A percentile compares a stretch with the other conserved stretches of the same genome.
Evolutionary conservation across 2,888 invertebrate genomes (phyloP).

Genomic region (Agapostemon virescens): DNA sequence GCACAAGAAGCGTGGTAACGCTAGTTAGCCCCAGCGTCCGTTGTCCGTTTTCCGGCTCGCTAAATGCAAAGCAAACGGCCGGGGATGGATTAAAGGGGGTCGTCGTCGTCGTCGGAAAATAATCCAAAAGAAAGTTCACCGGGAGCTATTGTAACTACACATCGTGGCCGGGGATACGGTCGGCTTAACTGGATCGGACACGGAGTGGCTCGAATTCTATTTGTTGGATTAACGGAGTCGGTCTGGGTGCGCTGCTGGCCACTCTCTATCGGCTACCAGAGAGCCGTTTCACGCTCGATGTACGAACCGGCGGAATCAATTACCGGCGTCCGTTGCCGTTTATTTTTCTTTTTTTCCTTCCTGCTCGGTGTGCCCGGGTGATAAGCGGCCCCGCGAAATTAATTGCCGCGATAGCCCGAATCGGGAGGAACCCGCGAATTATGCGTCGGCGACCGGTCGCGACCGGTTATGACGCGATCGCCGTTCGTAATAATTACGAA

Average conservation of each 20-base stretch:
- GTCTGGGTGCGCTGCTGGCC: neutral
- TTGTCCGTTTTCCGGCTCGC: slow-evolving; percentile 17
- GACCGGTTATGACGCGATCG: slow-evolving; percentile 8
- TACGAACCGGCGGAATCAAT: slow-evolving; percentile 51
- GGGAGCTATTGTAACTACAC: slow-evolving; percentile 40
- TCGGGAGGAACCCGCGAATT: slow-evolving; percentile 26
- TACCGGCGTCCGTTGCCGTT: slow-evolving; percentile 43
- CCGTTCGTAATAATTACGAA: slow-evolving; percentile 30
- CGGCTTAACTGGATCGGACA: slow-evolving; percentile 50
- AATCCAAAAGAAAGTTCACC: slow-evolving; percentile 31
- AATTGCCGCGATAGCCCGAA: slow-evolving; percentile 32
- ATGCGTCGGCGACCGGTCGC: neutral
- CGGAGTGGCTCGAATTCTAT: slow-evolving; percentile 56
- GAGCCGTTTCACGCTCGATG: slow-evolving; percentile 50
- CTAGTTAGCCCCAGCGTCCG: neutral
- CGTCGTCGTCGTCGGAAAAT: slow-evolving; percentile 20
- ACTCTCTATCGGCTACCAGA: neutral
- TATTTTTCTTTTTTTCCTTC: too few species aligned
- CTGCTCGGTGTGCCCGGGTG: slow-evolving; percentile 9
- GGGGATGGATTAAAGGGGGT: slow-evolving; percentile 28
- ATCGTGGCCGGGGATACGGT: slow-evolving; percentile 29
- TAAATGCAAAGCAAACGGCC: slow-evolving; percentile 37
- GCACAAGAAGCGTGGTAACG: neutral
- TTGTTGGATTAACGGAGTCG: slow-evolving; percentile 60
- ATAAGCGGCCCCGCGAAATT: slow-evolving; percentile 37